Base-by-base conservation (phyloP, 2,888 invertebrate species). In the Netelia inedita region DNA sequence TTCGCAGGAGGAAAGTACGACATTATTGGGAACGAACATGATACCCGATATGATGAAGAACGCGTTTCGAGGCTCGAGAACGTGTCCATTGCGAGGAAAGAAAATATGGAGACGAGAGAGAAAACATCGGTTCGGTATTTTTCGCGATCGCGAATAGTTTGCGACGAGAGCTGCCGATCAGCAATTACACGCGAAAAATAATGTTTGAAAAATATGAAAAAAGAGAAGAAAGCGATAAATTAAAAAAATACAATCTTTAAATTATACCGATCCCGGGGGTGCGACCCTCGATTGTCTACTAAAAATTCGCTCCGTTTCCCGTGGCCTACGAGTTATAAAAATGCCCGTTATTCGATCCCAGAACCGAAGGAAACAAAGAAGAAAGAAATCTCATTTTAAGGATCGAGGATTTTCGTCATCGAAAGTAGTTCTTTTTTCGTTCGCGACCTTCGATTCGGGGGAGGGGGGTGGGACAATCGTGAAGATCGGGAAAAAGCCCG, bases 361-460 rank as follows among this genome's bases (percentile, higher is more conserved):
- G 9, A 19, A 57, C 2, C 16, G 21, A 57, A 57, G 19, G 21
- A 21, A 57, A 46, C 46, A 46, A 28, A 63, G 5, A 41, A 59
- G 57, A 68, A 43, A 68, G 14, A 11, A 50, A 69, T 68, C 78
- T 21, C 57, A 19, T 59, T 28, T 14, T 8, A 9, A 16, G 57
- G 57, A 78, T 28, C 14, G n/a, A 28, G 28, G 59, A n/a, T 78
- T 66, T 59, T 57, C 55, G 75, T 69, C 46, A 28, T 46, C 57
- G 35, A 16, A 10, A 11, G 21, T 78, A 28, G 59, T 69, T 57
- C 10, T 57, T 57, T 57, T 57, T 57, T 57, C 57, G 2, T 78
- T 68, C 46, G 53, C 46, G 68, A 50, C 35, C 35, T 35, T 35
- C 35, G 68, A 19, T 55, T 50, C 61, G 71, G 55, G 55, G 79